phyloP scores from a whole-genome alignment of 2,797 vertebrate genomes.

The Oceanodroma leucorhoa region DNA sequence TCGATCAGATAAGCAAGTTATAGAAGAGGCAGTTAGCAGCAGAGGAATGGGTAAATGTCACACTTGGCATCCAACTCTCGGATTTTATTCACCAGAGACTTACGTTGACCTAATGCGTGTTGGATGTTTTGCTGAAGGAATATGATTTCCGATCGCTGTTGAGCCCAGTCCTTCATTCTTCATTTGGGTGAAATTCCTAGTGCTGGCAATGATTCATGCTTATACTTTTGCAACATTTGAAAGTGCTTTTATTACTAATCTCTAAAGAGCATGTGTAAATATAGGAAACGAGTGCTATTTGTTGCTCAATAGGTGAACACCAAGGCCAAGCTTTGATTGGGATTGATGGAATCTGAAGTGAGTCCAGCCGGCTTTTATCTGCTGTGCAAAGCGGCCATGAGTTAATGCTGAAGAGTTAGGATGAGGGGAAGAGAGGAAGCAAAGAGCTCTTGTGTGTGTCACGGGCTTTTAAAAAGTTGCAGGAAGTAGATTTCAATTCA shows the following conservation, averaged over 20 bases:
- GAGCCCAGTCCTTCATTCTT: neutral
- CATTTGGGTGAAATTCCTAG: neutral
- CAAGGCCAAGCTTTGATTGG: neutral
- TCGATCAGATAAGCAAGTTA: neutral
- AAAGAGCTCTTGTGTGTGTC: neutral
- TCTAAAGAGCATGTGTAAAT: neutral
- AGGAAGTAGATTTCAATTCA: neutral
- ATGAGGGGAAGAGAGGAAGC: neutral
- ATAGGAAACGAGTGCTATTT: neutral
- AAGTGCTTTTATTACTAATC: conserved; percentile 6
- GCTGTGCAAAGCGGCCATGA: neutral
- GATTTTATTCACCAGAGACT: neutral
- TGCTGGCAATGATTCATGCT: neutral
- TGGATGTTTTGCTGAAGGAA: neutral
- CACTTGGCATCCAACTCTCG: neutral
- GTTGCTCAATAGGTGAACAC: neutral
- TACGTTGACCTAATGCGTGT: neutral
- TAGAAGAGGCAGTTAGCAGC: neutral
- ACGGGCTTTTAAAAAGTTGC: neutral
- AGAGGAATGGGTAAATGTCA: neutral
- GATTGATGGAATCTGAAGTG: neutral
- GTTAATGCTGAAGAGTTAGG: neutral
- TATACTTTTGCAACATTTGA: neutral
- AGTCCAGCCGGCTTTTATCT: neutral
- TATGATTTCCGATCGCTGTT: neutral